Percentiles rank a stretch among this genome's conserved stretches.
These are phyloP conservation scores for Trissolcus brochymenae DNA, from an alignment of 2,888 invertebrate species.

Conservation along the genomic window DNA sequence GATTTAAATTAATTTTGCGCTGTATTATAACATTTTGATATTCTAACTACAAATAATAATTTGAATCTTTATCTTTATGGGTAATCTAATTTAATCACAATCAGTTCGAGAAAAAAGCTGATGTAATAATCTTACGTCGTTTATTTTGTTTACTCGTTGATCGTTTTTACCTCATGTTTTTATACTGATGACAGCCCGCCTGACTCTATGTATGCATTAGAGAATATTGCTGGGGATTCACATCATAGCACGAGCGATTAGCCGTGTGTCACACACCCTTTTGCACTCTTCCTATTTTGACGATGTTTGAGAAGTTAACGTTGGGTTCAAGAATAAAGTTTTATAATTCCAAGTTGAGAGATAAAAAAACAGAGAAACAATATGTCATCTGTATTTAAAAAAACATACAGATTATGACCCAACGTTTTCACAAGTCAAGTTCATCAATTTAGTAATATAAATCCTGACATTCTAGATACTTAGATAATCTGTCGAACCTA, in stretches of 20 bases:
- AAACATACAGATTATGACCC: neutral
- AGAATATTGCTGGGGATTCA: constrained; percentile 38
- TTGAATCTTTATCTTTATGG: too few species aligned
- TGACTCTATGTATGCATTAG: constrained; percentile 10
- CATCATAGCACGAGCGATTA: constrained; percentile 13
- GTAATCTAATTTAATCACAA: too few species aligned
- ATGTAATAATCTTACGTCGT: neutral
- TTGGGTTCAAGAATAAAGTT: constrained; percentile 12
- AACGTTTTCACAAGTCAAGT: neutral
- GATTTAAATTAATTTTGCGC: too few species aligned
- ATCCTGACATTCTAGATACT: constrained; percentile 45
- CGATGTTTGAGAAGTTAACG: constrained; percentile 15
- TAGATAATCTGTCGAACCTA: constrained; percentile 64
- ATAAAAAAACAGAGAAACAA: neutral
- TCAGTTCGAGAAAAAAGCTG: too few species aligned
- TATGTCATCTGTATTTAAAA: neutral
- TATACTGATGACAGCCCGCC: too few species aligned
- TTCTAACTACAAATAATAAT: too few species aligned
- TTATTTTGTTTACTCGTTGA: neutral
- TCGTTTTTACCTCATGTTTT: neutral
- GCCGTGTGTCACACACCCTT: constrained; percentile 15
- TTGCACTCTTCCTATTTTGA: constrained; percentile 11
- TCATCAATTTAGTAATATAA: neutral
- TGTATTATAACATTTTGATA: too few species aligned
- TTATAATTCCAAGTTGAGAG: neutral